Evolutionary conservation across 2,888 invertebrate genomes (phyloP).

Genomic region (Trichopoda pennipes): DNA sequence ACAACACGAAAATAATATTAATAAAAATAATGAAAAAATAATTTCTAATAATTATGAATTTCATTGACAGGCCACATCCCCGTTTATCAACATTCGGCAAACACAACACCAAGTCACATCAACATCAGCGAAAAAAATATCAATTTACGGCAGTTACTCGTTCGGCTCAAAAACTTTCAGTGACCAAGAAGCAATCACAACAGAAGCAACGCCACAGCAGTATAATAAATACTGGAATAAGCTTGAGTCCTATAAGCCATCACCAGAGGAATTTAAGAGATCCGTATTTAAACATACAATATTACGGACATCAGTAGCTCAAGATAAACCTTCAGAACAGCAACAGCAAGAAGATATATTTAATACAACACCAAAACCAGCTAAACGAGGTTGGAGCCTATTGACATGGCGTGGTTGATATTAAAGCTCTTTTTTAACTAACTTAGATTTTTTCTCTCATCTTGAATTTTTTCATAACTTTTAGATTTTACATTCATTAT

Average conservation of each 20-base stretch:
- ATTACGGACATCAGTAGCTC: conserved; percentile 75
- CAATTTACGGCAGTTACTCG: conserved; percentile 71
- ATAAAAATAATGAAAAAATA: conserved; percentile 76
- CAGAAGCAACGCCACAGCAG: conserved; percentile 72
- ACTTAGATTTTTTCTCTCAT: neutral
- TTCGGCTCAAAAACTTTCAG: conserved; percentile 73
- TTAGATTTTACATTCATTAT: conserved; percentile 4
- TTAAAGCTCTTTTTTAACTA: neutral
- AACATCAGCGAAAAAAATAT: conserved; percentile 54
- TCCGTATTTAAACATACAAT: conserved; percentile 77
- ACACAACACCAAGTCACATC: conserved; percentile 54
- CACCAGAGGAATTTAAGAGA: conserved; percentile 75
- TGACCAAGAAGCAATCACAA: conserved; percentile 73
- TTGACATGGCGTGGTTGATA: conserved; percentile 77
- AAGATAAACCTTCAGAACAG: conserved; percentile 51
- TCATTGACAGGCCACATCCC: conserved; percentile 82
- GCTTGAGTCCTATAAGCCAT: conserved; percentile 76
- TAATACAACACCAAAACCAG: conserved; percentile 71
- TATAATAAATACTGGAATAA: conserved; percentile 73
- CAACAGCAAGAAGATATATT: conserved; percentile 74
- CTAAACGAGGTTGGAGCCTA: conserved; percentile 77
- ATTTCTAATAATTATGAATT: conserved; percentile 38
- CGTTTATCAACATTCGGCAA: conserved; percentile 43
- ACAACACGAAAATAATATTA: conserved; percentile 79
- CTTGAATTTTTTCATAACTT: neutral